Conservation (phyloP, 2,888 invertebrate genomes). For the Drosophila antonietae region DNA sequence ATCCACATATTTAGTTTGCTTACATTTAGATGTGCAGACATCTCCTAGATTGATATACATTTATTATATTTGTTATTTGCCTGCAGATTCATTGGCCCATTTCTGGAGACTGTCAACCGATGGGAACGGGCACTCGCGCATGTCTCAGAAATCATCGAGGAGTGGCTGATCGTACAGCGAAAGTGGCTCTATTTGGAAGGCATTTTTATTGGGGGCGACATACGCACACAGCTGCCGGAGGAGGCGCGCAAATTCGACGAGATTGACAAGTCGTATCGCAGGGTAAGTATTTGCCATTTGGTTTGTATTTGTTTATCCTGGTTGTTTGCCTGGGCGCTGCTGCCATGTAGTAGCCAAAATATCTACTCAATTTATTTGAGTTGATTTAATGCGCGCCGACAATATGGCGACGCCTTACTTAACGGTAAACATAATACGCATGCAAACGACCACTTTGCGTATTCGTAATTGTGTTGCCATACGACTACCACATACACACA, state of each 20-base stretch:
- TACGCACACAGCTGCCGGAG: constrained; percentile 93
- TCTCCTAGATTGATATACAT: neutral
- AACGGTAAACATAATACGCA: constrained; percentile 81
- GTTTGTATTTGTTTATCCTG: constrained; percentile 42
- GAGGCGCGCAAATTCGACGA: constrained; percentile 96
- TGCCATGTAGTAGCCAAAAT: constrained; percentile 42
- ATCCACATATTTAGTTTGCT: neutral
- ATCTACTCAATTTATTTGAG: constrained; percentile 73
- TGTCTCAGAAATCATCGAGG: constrained; percentile 94
- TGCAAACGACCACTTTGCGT: constrained; percentile 77
- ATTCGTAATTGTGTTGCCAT: constrained; percentile 71
- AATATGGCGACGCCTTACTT: constrained; percentile 81
- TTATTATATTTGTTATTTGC: neutral
- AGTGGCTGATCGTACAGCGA: constrained; percentile 93
- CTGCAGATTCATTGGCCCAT: constrained; percentile 93
- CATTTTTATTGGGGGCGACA: constrained; percentile 96
- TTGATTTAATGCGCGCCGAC: constrained; percentile 77
- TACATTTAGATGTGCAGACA: neutral
- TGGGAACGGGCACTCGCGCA: constrained; percentile 93
- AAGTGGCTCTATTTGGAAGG: constrained; percentile 97
- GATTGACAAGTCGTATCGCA: constrained; percentile 92
- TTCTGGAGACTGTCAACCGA: constrained; percentile 91
- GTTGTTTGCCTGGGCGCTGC: constrained; percentile 41
- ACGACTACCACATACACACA: constrained; percentile 17
- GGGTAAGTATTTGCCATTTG: constrained; percentile 85